A percentile compares a stretch with the other conserved stretches of the same genome.
Conservation (phyloP, 1,140 invertebrate genomes). For the Diabrotica undecimpunctata region DNA sequence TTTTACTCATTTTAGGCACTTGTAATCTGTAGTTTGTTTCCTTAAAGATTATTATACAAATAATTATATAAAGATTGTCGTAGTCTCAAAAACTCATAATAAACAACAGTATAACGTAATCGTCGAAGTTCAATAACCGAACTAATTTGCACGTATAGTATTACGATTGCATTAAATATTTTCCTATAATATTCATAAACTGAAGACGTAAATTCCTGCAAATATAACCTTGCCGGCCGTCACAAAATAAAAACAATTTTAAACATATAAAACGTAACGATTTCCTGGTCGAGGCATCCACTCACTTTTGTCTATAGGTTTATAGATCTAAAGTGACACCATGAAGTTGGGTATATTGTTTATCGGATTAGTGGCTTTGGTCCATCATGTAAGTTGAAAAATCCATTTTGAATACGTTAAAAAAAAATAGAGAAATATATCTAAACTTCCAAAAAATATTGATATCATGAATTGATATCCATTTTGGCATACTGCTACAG, state of each 20-base stretch:
- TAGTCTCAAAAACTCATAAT: too few species aligned
- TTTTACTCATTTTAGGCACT: too few species aligned
- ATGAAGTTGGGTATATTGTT: conserved; percentile 12
- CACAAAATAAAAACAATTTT: conserved; percentile 6
- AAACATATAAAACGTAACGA: conserved; percentile 13
- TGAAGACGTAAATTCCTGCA: not conserved
- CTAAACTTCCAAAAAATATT: too few species aligned
- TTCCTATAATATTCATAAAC: not conserved
- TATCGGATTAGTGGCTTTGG: conserved; percentile 6
- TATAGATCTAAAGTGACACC: conserved; percentile 12
- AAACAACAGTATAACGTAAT: too few species aligned
- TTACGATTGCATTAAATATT: conserved; percentile 7
- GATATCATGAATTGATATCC: too few species aligned
- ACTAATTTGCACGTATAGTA: not conserved
- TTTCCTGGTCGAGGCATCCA: conserved; percentile 2
- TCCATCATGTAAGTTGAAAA: conserved; percentile 12
- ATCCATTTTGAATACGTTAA: not conserved
- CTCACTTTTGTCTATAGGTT: conserved; percentile 15
- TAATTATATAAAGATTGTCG: too few species aligned
- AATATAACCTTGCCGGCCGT: conserved; percentile 6
- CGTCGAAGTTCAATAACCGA: conserved; percentile 4
- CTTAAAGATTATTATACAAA: too few species aligned
- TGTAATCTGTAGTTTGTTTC: too few species aligned
- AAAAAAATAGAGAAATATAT: too few species aligned
- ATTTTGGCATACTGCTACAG: too few species aligned